Evolutionary conservation across 1,140 invertebrate genomes (phyloP).

Genomic region (Nixonia krombeini): DNA sequence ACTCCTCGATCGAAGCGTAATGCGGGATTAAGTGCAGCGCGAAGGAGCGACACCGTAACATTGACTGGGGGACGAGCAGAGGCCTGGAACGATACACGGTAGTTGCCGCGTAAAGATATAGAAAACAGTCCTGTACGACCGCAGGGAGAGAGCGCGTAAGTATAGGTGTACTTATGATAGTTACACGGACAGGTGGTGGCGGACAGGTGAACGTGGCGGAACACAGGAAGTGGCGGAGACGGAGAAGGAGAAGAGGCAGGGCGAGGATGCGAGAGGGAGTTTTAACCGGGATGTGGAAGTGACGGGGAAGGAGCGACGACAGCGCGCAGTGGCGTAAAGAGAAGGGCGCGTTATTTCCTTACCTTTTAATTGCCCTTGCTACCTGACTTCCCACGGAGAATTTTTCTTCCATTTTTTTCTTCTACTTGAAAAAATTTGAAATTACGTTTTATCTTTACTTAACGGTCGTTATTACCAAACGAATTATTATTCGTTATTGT

Average conservation of each 20-base stretch:
- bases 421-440: too few relatives aligned
- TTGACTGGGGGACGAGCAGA: slow-evolving; percentile 32
- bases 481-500: too few relatives aligned
- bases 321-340: slow-evolving; percentile 10
- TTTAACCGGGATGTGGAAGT: slow-evolving; percentile 26
- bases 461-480: too few relatives aligned
- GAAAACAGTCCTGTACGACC: not conserved
- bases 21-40: not conserved
- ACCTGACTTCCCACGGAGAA: too few relatives aligned
- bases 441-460: too few relatives aligned
- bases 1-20: not conserved
- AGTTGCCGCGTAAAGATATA: slow-evolving; percentile 3
- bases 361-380: too few relatives aligned
- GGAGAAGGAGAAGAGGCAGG: slow-evolving; percentile 1
- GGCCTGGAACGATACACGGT: not conserved
- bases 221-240: slow-evolving; percentile 65
- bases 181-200: slow-evolving; percentile 58
- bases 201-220: slow-evolving; percentile 64
- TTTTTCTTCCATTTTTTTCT: too few relatives aligned
- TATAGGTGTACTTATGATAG: slow-evolving; percentile 49
- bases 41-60: slow-evolving; percentile 41
- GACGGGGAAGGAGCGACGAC: slow-evolving; percentile 17
- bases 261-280: slow-evolving; percentile 3
- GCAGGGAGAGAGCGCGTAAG: slow-evolving; percentile 3
- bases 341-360: not conserved